These are phyloP conservation scores for human DNA, from an alignment of 2,113 vertebrate species.

Conservation along the genomic window DNA sequence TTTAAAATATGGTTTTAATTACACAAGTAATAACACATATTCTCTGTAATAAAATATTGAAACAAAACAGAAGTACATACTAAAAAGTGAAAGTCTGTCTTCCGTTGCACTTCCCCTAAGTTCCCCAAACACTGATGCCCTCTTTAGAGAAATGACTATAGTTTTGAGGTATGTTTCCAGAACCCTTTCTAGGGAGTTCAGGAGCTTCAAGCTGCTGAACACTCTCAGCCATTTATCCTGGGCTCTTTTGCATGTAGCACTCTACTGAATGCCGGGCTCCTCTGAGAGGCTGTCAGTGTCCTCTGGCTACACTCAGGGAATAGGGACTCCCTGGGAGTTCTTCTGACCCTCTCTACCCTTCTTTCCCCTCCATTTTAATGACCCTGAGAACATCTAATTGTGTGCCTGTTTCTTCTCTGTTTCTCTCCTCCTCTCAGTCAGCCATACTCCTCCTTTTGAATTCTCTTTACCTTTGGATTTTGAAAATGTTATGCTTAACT, in stretches of 20 bases:
- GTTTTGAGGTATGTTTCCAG: neutral
- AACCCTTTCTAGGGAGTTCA: neutral
- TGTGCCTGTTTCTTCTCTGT: neutral
- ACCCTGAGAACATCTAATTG: neutral
- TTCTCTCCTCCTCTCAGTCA: neutral
- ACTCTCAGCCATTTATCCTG: neutral
- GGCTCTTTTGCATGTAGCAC: neutral
- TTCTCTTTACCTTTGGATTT: neutral
- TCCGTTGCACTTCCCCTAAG: neutral
- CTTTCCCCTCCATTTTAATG: neutral
- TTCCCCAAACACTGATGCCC: neutral
- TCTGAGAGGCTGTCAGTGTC: neutral
- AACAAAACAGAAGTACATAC: neutral
- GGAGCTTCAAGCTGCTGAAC: neutral
- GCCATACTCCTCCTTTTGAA: neutral
- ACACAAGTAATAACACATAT: neutral
- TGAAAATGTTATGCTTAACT: neutral
- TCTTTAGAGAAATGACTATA: neutral
- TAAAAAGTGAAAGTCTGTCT: neutral
- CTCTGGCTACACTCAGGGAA: neutral
- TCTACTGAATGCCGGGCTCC: neutral
- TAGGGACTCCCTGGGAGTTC: neutral
- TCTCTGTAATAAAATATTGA: neutral
- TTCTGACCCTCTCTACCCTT: neutral
- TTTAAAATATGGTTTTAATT: neutral